Base-by-base conservation (phyloP, 1,140 invertebrate species). In the Listronotus oregonensis region DNA sequence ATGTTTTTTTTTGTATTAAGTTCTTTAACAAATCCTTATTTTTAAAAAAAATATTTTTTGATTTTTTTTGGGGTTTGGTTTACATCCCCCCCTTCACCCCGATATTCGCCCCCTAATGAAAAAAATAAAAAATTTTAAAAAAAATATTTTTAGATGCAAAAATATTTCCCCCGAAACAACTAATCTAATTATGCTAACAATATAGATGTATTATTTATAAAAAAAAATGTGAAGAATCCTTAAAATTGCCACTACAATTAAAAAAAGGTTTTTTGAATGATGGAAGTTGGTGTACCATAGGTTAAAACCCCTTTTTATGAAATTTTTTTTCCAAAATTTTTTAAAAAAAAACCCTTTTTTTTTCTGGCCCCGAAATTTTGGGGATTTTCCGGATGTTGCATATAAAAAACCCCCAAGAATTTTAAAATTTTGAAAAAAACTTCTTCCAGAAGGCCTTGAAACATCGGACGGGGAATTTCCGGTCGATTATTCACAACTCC, bases 261-360 rank as follows among this genome's bases (percentile, higher is more conserved):
- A 87, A 87, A 58, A 89, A 90, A 73, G 91, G 95, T 78, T 81
- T 96, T 32, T 93, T 75, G 86, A 90, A 89, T 90, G 51, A 85
- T 89, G 55, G 83, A 85, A 66, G 81, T 88, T 69, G 84, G 83
- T 3, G 78, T 81, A 12, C 57, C 58, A 11, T 57, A 67, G 51
- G 56, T 73, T 68, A n/a, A n/a, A n/a, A n/a, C n/a, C n/a, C n/a
- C n/a, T 51, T 47, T 59, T 47, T 11, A 4, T 21, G 15, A 3
- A 27, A 27, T 27, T 27, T 27, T 1, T 27, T 27, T 27, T 27
- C 21, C 1, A 5, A 1, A 27, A 27, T 27, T 3, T 27, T 55
- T 37, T 2, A 34, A 37, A 15, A 10, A 10, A 34, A 9, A 54
- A 37, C 34, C 39, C 1, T 37, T 14, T 14, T 15, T 6, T 51